These are phyloP conservation scores for Sisyra nigra DNA, from an alignment of 2,888 invertebrate genomes.

Conservation along the genomic window DNA sequence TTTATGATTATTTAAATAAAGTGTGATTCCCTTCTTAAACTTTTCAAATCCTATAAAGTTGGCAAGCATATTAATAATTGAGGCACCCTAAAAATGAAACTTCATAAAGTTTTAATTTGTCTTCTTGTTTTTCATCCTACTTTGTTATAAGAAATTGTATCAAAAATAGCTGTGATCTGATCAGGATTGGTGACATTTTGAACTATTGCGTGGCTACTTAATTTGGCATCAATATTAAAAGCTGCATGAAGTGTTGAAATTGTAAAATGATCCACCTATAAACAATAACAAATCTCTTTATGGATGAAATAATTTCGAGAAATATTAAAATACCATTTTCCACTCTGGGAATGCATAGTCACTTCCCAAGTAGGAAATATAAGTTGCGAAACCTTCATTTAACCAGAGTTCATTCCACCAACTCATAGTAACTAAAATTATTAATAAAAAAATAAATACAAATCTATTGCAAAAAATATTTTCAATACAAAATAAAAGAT, in stretches of 20 bases:
- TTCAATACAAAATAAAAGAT: constrained; percentile 4
- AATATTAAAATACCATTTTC: constrained; percentile 46
- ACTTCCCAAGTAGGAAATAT: constrained; percentile 69
- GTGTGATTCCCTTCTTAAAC: constrained; percentile 56
- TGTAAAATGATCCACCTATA: constrained; percentile 62
- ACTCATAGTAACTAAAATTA: constrained; percentile 63
- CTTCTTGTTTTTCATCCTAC: constrained; percentile 26
- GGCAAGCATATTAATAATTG: constrained; percentile 78
- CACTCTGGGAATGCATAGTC: constrained; percentile 56
- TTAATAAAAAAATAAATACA: constrained; percentile 9
- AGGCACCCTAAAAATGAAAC: constrained; percentile 49
- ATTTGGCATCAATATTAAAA: constrained; percentile 54
- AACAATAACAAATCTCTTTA: no score
- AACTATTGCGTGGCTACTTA: constrained; percentile 82
- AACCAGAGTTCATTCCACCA: constrained; percentile 93
- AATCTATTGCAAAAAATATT: neutral
- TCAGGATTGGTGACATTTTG: constrained; percentile 70
- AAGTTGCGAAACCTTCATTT: constrained; percentile 87
- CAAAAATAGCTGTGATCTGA: constrained; percentile 84
- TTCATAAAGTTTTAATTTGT: neutral
- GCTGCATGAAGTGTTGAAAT: constrained; percentile 55
- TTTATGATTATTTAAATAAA: constrained; percentile 51
- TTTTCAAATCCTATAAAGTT: constrained; percentile 49
- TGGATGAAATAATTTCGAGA: no score
- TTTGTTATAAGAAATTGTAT: constrained; percentile 81